These are phyloP conservation scores for Bufo gargarizans DNA, from an alignment of 2,113 vertebrate species.

Conservation along the genomic window DNA sequence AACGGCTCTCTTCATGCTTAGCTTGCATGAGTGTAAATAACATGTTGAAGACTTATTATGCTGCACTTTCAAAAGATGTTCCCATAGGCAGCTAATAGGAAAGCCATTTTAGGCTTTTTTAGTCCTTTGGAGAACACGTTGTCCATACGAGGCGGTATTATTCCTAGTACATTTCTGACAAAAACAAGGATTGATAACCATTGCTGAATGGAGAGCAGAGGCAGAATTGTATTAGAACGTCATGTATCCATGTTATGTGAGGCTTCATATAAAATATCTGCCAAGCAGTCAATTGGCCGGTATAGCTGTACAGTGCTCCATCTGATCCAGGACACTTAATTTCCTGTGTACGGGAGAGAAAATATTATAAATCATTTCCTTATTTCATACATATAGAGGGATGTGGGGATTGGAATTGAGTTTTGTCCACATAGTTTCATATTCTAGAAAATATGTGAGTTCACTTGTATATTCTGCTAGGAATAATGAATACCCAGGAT, in stretches of 20 bases:
- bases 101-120: constrained; percentile 44
- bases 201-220: constrained; percentile 36
- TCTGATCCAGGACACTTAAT: constrained; percentile 35
- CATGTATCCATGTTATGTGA: constrained; percentile 25
- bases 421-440: neutral
- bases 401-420: constrained; percentile 7
- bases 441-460: constrained; percentile 1
- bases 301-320: constrained; percentile 20
- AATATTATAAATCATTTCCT: constrained; percentile 49
- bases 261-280: constrained; percentile 39
- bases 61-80: constrained; percentile 51
- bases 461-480: constrained; percentile 10
- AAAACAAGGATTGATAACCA: constrained; percentile 48
- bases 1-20: constrained; percentile 35
- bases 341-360: constrained; percentile 33
- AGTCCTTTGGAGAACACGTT: constrained; percentile 42
- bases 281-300: constrained; percentile 28
- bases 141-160: constrained; percentile 27
- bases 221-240: constrained; percentile 38
- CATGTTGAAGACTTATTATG: constrained; percentile 51
- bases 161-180: constrained; percentile 54
- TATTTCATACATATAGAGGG: constrained; percentile 23
- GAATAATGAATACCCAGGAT: neutral
- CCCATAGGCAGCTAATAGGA: constrained; percentile 53
- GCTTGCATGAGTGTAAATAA: constrained; percentile 57